Percentiles rank a stretch among this genome's conserved stretches.
Conservation (phyloP, 2,797 vertebrate genomes). For the Atherinosoma microstoma region DNA sequence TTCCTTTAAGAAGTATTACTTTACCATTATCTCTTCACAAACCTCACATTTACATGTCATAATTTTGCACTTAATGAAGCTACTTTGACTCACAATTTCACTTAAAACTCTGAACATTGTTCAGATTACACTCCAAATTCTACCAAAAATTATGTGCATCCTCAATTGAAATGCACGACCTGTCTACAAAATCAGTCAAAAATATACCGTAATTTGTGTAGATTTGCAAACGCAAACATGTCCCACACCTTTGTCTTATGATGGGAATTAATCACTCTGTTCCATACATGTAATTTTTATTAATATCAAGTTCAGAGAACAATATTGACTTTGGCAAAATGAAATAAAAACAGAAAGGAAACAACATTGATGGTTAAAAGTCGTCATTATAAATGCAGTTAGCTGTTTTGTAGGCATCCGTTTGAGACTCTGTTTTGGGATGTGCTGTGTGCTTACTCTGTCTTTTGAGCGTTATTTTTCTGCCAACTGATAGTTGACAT, state of each 20-base stretch:
- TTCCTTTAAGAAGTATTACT: conserved; percentile 26
- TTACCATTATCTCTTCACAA: conserved; percentile 27
- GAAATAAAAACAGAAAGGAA: conserved; percentile 71
- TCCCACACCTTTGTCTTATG: conserved; percentile 12
- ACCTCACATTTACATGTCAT: conserved; percentile 2
- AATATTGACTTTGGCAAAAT: conserved; percentile 83
- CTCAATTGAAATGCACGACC: background rate
- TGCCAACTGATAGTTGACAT: conserved; percentile 35
- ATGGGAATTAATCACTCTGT: conserved; percentile 51
- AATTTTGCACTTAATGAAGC: background rate
- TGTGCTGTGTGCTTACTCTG: conserved; percentile 45
- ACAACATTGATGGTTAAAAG: conserved; percentile 68
- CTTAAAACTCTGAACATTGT: conserved; percentile 36
- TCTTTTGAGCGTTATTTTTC: conserved; percentile 42
- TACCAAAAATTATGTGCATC: background rate
- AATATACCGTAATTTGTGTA: background rate
- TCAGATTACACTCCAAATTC: conserved; percentile 8
- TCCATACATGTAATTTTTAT: conserved; percentile 78
- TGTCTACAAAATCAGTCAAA: too few species aligned
- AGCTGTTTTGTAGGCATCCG: conserved; percentile 62
- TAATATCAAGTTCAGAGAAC: conserved; percentile 82
- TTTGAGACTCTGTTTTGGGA: conserved; percentile 30
- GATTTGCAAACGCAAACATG: conserved; percentile 14
- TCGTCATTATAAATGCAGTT: conserved; percentile 58
- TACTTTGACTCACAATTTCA: conserved; percentile 23